A percentile compares a stretch with the other conserved stretches of the same genome.
These are phyloP conservation scores for Platycercus adscitus DNA, from an alignment of 2,113 vertebrate genomes.

Conservation along the genomic window DNA sequence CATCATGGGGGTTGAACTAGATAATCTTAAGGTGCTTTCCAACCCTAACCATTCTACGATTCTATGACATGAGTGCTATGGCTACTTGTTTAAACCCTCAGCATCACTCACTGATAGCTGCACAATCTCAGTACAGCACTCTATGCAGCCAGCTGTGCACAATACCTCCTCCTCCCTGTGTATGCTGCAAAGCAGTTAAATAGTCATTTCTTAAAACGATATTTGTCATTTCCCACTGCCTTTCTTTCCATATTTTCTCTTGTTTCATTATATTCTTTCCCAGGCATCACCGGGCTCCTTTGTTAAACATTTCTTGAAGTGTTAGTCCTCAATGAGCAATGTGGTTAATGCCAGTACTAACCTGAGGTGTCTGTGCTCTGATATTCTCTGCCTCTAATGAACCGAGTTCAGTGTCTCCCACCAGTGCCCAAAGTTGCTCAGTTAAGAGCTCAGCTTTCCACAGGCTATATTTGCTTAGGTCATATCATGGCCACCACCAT, in stretches of 20 bases:
- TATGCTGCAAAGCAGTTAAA: not conserved
- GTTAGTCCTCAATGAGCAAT: not conserved
- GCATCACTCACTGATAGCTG: not conserved
- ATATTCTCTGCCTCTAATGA: not conserved
- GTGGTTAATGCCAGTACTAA: not conserved
- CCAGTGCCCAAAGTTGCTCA: fast-evolving
- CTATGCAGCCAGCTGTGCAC: not conserved
- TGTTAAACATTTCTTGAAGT: not conserved
- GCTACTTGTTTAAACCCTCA: not conserved
- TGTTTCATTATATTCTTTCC: not conserved
- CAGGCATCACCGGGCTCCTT: fast-evolving
- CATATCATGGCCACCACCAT: too few species aligned
- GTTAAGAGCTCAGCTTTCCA: not conserved
- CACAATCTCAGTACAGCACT: not conserved
- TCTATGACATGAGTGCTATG: not conserved
- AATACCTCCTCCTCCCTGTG: not conserved
- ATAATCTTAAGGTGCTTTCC: not conserved
- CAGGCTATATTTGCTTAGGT: not conserved
- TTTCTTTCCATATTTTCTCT: not conserved
- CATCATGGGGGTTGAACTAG: not conserved
- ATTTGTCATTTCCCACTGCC: not conserved
- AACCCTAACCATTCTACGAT: not conserved
- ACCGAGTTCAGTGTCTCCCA: not conserved
- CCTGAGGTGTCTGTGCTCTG: not conserved
- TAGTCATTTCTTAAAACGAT: not conserved